Conservation (phyloP, 2,888 invertebrate species). For the Xanthostigma xanthostigma region DNA sequence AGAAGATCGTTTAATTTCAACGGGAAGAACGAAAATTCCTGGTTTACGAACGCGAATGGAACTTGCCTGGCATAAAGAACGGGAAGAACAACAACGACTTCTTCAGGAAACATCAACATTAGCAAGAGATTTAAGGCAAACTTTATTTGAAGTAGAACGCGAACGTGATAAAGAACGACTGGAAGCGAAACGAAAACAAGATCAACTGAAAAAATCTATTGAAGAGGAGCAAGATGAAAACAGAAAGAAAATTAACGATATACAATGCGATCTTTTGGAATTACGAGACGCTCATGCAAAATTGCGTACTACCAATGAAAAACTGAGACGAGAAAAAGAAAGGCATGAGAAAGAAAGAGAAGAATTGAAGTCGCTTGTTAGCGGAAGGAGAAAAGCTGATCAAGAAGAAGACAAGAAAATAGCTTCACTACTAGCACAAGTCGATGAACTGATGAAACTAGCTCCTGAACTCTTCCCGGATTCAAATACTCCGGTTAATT, state of each 20-base stretch:
- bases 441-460: conserved; percentile 63
- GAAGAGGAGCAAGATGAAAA: conserved; percentile 85
- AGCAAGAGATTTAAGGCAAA: conserved; percentile 74
- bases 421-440: conserved; percentile 56
- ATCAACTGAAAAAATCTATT: conserved; percentile 67
- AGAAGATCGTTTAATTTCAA: conserved; percentile 70
- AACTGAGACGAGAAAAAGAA: conserved; percentile 75
- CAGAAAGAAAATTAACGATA: conserved; percentile 63
- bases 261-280: conserved; percentile 79
- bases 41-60: conserved; percentile 79
- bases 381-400: conserved; percentile 32
- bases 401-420: conserved; percentile 61
- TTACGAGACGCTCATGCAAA: conserved; percentile 84
- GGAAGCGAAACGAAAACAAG: conserved; percentile 71
- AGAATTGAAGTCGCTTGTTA: conserved; percentile 31
- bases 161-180: conserved; percentile 79
- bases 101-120: conserved; percentile 81
- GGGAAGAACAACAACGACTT: conserved; percentile 81
- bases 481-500: conserved; percentile 29
- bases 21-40: conserved; percentile 72
- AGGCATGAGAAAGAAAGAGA: conserved; percentile 70
- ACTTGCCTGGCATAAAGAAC: conserved; percentile 85
- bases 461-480: conserved; percentile 48
- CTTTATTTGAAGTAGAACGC: conserved; percentile 76
- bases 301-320: conserved; percentile 78